Base-by-base conservation (phyloP, 2,888 invertebrate genomes). In the Gymnocheta viridis region DNA sequence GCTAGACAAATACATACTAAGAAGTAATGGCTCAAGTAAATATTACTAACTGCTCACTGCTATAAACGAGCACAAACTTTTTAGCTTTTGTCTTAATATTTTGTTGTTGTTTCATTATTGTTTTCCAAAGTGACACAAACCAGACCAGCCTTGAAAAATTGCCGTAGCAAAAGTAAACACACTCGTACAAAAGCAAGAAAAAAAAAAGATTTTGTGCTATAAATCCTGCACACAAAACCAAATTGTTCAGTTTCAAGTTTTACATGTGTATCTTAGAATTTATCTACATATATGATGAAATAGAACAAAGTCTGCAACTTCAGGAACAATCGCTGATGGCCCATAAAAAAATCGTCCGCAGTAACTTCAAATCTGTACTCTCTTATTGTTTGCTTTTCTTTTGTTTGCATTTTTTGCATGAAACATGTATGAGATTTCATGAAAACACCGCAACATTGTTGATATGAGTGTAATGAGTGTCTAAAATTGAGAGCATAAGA, bases 71-170 rank as follows among this genome's bases (percentile, higher is more conserved):
- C 19, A 67, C 17, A 76, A 66, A 77, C 9, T 38, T 49, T 32
- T 32, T 54, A 54, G 49, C 78, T 44, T 78, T 51, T 54, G 62
- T 60, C 78, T 62, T 32, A 70, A 22, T 38, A 44, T 58, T 4
- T 51, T 62, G 17, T 32, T 62, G 17, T 49, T 80, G 14, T 72
- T 73, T 35, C 19, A 67, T 56, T 79, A 17, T 67, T 56, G 22
- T 60, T 67, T 69, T 41, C n/a, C 38, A 54, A 47, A 79, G 67
- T 73, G 82, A 79, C 82, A 82, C 49, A 74, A 79, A 79, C 56
- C 62, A 70, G 74, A 74, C 49, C 56, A 79, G 79, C 69, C 79
- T 82, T 70, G 74, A 79, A 74, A 58, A 56, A 76, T 58, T 41
- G 60, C 5, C 47, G 19, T 19, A 49, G 24, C 12, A 44, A 62